Evolutionary conservation across 2,888 invertebrate species (phyloP).

Genomic region (Heliothis peltigera): DNA sequence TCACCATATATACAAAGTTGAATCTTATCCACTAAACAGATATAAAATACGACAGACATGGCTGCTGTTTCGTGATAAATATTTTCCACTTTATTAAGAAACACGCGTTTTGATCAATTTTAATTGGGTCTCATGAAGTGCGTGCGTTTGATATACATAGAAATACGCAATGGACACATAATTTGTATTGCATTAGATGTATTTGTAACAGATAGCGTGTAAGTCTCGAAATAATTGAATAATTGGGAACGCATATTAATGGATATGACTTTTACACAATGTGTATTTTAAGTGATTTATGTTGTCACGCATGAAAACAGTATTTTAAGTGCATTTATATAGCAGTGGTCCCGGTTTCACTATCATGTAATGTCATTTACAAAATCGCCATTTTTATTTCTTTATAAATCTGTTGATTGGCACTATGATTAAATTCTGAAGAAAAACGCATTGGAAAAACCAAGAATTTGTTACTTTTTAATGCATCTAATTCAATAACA

Average conservation of each 20-base stretch:
- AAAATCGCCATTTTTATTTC: no score
- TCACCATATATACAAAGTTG: no score
- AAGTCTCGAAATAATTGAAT: constrained; percentile 8
- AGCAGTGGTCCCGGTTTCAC: no score
- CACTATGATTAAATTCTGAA: no score
- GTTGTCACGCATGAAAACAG: constrained; percentile 16
- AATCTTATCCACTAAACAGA: no score
- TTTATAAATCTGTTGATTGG: no score
- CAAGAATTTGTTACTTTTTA: no score
- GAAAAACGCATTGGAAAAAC: no score
- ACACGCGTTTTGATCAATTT: constrained; percentile 37
- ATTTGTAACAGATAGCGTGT: constrained; percentile 25
- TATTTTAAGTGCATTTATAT: neutral
- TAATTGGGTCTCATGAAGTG: no score
- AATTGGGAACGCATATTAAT: constrained; percentile 13
- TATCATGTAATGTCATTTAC: no score
- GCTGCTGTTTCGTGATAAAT: neutral
- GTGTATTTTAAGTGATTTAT: constrained; percentile 2
- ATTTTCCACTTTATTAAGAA: constrained; percentile 11
- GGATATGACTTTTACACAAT: constrained; percentile 13
- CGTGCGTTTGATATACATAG: constrained; percentile 23
- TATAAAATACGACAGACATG: neutral
- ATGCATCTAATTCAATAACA: no score
- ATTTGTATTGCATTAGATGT: constrained; percentile 6
- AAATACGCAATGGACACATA: constrained; percentile 2